Base-by-base conservation (phyloP, 2,113 vertebrate genomes). In the Ranitomeya variabilis region DNA sequence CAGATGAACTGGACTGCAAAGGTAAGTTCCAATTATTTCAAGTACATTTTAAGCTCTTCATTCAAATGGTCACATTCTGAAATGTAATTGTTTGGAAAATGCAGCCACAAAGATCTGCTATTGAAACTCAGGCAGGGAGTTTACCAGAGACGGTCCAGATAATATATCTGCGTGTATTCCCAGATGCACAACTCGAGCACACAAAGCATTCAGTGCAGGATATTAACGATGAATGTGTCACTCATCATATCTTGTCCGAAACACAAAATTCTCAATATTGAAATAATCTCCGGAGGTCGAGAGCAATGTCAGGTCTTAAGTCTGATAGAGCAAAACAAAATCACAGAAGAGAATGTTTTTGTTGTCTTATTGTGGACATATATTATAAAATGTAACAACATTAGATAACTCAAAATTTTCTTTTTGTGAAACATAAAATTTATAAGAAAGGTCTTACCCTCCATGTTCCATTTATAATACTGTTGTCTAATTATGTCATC, bases 1-100 rank as follows among this genome's bases (percentile, higher is more conserved):
- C 98, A 0, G 98, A 99, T 92, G 98, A 99, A 93, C 90, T 95
- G 7, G 96, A 96, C 90, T 99, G 98, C 91, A 96, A 95, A 96
- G 97, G 98, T 99, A 94, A 96, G 92, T 95, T 89, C 7, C 11
- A 59, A 3, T 16, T 89, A 86, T 51, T 89, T 87, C 66, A 86
- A 18, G n/a, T 71, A 74, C 62, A 78, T 59, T 82, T 78, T 83
- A 0, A 0, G 26, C 45, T 45, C 79, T 64, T 90, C 16, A 64
- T 8, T 66, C 80, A 77, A 83, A 83, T 83, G 87, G n/a, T 66
- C 55, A 7, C 57, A n/a, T 77, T 83, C 71, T 83, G 52, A 15
- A 64, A 77, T 77, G 57, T 66, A 88, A 88, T 83, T 88, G 87
- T 83, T 83, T 60, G 57, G 80, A 88, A 88, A 88, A 88, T 88